Conservation (phyloP, 2,888 invertebrate genomes). For the Serrognathus titanus region DNA sequence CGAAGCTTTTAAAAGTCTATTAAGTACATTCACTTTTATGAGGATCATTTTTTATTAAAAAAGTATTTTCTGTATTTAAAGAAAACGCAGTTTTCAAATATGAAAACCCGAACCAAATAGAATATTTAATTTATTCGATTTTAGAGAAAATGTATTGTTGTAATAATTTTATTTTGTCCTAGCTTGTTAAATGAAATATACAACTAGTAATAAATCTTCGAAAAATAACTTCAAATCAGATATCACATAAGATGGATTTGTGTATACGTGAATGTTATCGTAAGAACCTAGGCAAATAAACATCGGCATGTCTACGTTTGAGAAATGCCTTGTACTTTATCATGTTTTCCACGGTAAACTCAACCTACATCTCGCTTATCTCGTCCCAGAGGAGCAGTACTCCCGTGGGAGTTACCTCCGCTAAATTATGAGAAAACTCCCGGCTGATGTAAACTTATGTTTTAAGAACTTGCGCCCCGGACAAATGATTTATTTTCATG, state of each 20-base stretch:
- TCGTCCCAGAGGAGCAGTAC: constrained; percentile 7
- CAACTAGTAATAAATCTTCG: neutral
- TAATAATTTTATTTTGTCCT: too few relatives aligned
- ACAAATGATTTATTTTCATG: constrained; percentile 21
- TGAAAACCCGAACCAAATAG: too few relatives aligned
- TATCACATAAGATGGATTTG: neutral
- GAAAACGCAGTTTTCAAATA: too few relatives aligned
- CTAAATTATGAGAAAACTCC: constrained; percentile 35
- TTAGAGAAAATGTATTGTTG: too few relatives aligned
- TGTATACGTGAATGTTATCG: constrained; percentile 3
- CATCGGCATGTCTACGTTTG: constrained; percentile 15
- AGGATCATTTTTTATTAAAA: too few relatives aligned
- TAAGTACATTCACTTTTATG: neutral
- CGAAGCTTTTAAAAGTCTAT: neutral
- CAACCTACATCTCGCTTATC: constrained; percentile 17
- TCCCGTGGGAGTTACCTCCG: constrained; percentile 27
- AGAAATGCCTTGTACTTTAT: constrained; percentile 29
- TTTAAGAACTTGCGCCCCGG: constrained; percentile 24
- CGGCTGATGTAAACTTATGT: constrained; percentile 32
- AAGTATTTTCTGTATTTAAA: too few relatives aligned
- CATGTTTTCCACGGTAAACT: constrained; percentile 22
- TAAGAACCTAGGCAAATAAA: neutral
- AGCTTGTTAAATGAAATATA: too few relatives aligned
- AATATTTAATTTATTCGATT: too few relatives aligned
- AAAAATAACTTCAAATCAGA: neutral